These are phyloP conservation scores for Pseudomugil gertrudae DNA, from an alignment of 2,797 vertebrate genomes.

Conservation along the genomic window DNA sequence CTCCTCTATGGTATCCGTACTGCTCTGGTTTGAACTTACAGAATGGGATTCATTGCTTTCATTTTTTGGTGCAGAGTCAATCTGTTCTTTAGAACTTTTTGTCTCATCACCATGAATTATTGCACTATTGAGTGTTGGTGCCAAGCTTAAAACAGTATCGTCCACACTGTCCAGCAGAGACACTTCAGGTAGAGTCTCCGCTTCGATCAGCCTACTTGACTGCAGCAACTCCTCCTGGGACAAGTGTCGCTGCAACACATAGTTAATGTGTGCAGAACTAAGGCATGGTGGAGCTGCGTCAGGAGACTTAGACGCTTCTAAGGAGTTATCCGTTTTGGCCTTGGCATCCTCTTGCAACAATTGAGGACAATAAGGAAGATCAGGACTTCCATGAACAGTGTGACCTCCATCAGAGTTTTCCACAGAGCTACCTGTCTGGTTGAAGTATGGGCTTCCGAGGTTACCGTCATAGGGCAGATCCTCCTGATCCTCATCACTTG, in stretches of 20 bases:
- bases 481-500: conserved; percentile 86
- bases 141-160: conserved; percentile 63
- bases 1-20: neutral
- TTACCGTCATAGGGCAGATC: conserved; percentile 84
- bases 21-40: conserved; percentile 25
- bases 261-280: conserved; percentile 71
- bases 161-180: conserved; percentile 85
- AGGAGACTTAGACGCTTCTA: conserved; percentile 8
- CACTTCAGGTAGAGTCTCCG: conserved; percentile 88
- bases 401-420: conserved; percentile 40
- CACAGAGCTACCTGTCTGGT: conserved; percentile 36
- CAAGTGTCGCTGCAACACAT: conserved; percentile 82
- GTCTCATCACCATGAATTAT: neutral
- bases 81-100: conserved; percentile 19
- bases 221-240: conserved; percentile 75
- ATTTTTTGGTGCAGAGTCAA: conserved; percentile 6
- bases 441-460: conserved; percentile 57
- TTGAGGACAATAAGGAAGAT: conserved; percentile 27
- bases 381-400: conserved; percentile 49
- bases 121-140: conserved; percentile 24
- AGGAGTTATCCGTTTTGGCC: neutral
- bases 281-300: conserved; percentile 3
- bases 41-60: conserved; percentile 23
- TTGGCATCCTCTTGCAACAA: conserved; percentile 19
- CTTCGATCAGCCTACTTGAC: conserved; percentile 79